Conservation (phyloP, 2,113 vertebrate genomes). For the Otocyon megalotis region DNA sequence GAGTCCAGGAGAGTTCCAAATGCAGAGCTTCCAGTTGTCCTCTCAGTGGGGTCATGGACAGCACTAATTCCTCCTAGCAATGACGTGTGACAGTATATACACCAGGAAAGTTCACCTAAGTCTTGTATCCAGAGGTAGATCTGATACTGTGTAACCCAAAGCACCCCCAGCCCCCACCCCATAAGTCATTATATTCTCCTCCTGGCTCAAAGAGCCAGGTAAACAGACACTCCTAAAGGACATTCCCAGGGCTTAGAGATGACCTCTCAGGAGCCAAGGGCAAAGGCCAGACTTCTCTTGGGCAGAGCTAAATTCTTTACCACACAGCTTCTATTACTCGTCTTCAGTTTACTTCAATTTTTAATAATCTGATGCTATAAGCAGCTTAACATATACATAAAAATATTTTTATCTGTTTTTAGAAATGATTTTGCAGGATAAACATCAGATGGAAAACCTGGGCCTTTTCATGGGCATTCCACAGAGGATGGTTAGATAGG, state of each 20-base stretch:
- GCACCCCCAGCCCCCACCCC: neutral
- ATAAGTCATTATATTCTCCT: neutral
- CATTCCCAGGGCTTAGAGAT: neutral
- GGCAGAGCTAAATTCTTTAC: neutral
- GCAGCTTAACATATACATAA: neutral
- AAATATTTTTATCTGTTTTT: neutral
- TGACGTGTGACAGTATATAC: accelerated
- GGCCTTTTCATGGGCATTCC: neutral
- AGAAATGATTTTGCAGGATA: neutral
- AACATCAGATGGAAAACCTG: neutral
- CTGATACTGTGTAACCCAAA: neutral
- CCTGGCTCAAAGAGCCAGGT: neutral
- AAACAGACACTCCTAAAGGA: neutral
- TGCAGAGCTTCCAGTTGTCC: neutral
- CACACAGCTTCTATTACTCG: neutral
- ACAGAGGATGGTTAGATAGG: neutral
- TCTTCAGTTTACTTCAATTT: neutral
- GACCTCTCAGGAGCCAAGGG: neutral
- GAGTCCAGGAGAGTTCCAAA: neutral
- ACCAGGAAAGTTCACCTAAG: neutral
- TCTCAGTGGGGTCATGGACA: accelerated
- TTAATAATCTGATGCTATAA: neutral
- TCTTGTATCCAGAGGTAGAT: neutral
- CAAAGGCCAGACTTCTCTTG: neutral
- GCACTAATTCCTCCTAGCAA: neutral